Conservation (phyloP, 2,888 invertebrate genomes). For the Cremastinae sp. region DNA sequence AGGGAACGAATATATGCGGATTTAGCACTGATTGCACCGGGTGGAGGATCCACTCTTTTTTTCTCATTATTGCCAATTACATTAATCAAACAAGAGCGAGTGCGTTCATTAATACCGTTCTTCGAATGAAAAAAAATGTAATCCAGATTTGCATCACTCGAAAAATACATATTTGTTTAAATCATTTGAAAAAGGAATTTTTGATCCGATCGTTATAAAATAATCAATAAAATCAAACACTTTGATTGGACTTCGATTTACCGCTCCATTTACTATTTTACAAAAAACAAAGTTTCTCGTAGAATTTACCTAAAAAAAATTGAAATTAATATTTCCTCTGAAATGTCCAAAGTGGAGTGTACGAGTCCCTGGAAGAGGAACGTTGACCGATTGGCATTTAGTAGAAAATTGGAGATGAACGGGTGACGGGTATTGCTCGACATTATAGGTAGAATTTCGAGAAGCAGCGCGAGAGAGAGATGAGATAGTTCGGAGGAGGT, state of each 20-base stretch:
- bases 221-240: no score
- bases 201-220: no score
- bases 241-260: no score
- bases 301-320: no score
- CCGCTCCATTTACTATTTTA: no score
- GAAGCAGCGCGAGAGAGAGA: neutral
- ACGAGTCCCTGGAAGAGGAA: neutral
- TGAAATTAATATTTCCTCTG: no score
- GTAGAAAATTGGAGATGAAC: slow-evolving; percentile 45
- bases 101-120: neutral
- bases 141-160: no score
- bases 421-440: slow-evolving; percentile 37
- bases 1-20: neutral
- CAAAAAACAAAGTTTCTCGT: no score
- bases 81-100: slow-evolving; percentile 5
- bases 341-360: neutral
- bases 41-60: neutral
- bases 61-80: slow-evolving; percentile 29
- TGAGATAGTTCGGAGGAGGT: neutral
- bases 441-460: slow-evolving; percentile 12
- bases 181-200: neutral
- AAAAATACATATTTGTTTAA: no score
- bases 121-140: neutral
- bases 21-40: neutral
- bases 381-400: slow-evolving; percentile 50